These are phyloP conservation scores for Idaea aversata DNA, from an alignment of 2,888 invertebrate species.

Conservation along the genomic window DNA sequence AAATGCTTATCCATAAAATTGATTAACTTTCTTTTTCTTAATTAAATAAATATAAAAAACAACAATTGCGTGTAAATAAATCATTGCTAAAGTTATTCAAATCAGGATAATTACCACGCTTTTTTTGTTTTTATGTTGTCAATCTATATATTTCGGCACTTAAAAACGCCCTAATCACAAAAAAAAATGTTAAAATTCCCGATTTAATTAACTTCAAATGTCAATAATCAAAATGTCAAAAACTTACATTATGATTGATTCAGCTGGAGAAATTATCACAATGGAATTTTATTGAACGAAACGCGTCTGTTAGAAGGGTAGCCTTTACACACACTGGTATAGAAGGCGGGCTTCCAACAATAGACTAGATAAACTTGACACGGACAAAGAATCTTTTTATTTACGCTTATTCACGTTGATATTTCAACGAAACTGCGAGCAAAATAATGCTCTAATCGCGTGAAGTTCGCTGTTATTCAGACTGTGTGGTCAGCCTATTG, in stretches of 20 bases:
- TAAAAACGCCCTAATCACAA: not conserved
- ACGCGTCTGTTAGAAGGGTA: slow-evolving; percentile 60
- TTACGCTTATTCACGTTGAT: not conserved
- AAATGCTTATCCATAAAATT: too few relatives aligned
- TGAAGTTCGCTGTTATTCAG: slow-evolving; percentile 49
- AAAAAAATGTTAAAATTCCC: not conserved
- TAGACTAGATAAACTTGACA: slow-evolving; percentile 53
- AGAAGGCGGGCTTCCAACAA: slow-evolving; percentile 79
- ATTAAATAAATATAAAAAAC: too few relatives aligned
- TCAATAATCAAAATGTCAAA: slow-evolving; percentile 8
- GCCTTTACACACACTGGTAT: slow-evolving; percentile 92
- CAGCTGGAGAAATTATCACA: not conserved
- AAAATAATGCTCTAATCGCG: slow-evolving; percentile 47
- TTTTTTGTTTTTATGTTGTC: not conserved
- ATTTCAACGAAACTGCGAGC: slow-evolving; percentile 38
- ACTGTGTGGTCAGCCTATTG: slow-evolving; percentile 36
- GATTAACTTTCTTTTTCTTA: too few relatives aligned
- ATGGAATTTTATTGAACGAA: slow-evolving; percentile 11
- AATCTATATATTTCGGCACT: not conserved
- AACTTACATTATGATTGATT: not conserved
- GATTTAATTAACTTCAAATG: not conserved
- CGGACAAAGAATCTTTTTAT: slow-evolving; percentile 18
- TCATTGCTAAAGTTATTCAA: too few relatives aligned
- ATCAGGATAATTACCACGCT: not conserved
- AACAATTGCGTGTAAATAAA: too few relatives aligned